These are phyloP conservation scores for Carabus problematicus DNA, from an alignment of 2,888 invertebrate species.

Conservation along the genomic window DNA sequence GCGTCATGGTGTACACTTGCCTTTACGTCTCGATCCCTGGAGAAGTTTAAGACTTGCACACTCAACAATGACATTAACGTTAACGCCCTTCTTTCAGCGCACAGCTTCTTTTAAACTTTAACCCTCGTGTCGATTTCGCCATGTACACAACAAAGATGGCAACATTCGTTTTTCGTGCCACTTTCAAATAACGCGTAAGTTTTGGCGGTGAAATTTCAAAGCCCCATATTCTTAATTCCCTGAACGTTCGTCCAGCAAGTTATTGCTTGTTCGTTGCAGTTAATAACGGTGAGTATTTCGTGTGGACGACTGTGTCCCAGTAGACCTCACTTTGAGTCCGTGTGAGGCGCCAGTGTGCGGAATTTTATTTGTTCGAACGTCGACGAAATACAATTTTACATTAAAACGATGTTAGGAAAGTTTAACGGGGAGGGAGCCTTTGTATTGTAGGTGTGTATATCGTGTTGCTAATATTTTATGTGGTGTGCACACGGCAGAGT, in stretches of 20 bases:
- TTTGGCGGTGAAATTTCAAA: slow-evolving; percentile 42
- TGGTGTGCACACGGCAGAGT: slow-evolving; percentile 1
- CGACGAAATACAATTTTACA: slow-evolving; percentile 46
- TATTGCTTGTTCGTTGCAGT: slow-evolving; percentile 9
- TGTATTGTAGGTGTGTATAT: slow-evolving; percentile 4
- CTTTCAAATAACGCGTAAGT: slow-evolving; percentile 25
- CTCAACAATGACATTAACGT: slow-evolving; percentile 43
- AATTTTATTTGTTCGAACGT: slow-evolving; percentile 46
- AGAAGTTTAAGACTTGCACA: slow-evolving; percentile 38
- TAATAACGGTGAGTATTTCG: slow-evolving; percentile 10
- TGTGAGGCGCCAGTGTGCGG: slow-evolving; percentile 44
- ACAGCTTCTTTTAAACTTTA: slow-evolving; percentile 38
- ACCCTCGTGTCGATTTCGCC: slow-evolving; percentile 26
- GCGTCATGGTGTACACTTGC: slow-evolving; percentile 21
- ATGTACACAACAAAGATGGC: slow-evolving; percentile 27
- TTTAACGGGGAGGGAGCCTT: slow-evolving; percentile 27
- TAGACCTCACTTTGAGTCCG: slow-evolving; percentile 42
- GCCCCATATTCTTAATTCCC: slow-evolving; percentile 43
- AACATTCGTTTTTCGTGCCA: slow-evolving; percentile 8
- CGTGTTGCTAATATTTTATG: slow-evolving; percentile 23
- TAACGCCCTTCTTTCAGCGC: slow-evolving; percentile 43
- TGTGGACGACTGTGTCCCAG: slow-evolving; percentile 32
- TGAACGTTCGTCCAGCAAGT: slow-evolving; percentile 27
- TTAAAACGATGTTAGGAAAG: slow-evolving; percentile 45
- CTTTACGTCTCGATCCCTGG: slow-evolving; percentile 27